A percentile compares a stretch with the other conserved stretches of the same genome.
These are phyloP conservation scores for Pyrgilauda ruficollis DNA, from an alignment of 2,113 vertebrate species.

Conservation along the genomic window DNA sequence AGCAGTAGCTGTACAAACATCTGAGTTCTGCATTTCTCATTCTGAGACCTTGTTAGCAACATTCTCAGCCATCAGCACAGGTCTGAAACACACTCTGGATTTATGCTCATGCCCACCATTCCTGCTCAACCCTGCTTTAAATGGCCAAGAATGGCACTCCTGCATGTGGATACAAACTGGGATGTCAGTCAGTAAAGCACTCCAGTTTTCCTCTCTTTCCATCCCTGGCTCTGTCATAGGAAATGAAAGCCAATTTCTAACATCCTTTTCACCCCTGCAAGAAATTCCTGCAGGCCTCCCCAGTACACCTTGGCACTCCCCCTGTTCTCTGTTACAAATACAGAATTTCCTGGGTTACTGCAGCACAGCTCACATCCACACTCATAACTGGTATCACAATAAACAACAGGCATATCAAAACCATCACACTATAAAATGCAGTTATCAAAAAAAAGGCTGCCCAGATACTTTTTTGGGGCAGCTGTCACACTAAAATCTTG, in stretches of 20 bases:
- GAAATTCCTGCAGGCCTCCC: too few relatives aligned
- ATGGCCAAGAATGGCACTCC: background rate
- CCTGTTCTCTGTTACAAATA: background rate
- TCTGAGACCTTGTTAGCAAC: background rate
- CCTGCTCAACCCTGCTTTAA: background rate
- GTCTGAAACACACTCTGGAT: background rate
- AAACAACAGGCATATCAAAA: conserved; percentile 7
- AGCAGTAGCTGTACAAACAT: background rate
- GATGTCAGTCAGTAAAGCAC: background rate
- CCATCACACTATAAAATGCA: background rate
- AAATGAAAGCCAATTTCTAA: background rate
- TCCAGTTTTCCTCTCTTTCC: background rate
- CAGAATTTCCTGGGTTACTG: background rate
- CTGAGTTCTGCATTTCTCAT: background rate
- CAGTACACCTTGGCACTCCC: background rate
- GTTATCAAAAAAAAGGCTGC: background rate
- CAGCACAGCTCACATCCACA: background rate
- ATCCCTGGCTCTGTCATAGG: background rate
- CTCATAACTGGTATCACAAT: background rate
- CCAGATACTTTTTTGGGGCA: background rate
- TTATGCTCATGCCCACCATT: background rate
- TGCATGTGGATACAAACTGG: background rate
- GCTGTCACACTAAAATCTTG: background rate
- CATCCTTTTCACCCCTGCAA: background rate
- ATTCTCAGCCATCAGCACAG: background rate